Conservation (phyloP, 2,113 vertebrate species). For the Callipepla californica region DNA sequence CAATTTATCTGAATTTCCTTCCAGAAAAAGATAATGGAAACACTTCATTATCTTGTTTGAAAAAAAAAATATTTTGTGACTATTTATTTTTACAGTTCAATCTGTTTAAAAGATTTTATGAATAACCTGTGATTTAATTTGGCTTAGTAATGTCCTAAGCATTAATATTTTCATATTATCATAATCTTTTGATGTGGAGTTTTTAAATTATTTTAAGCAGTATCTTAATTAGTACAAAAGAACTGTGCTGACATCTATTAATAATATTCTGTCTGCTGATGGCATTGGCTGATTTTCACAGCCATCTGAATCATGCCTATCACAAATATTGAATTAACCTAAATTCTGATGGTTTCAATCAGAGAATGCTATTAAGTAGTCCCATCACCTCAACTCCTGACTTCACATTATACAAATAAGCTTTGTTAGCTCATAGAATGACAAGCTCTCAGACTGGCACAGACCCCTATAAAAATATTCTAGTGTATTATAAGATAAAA, state of each 20-base stretch:
- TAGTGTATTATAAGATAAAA: background rate
- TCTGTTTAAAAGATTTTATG: background rate
- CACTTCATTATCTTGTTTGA: background rate
- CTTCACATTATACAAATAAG: background rate
- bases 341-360: background rate
- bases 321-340: background rate
- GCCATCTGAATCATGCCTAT: background rate
- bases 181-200: background rate
- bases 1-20: background rate
- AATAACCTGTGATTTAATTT: background rate
- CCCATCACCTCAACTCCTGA: background rate
- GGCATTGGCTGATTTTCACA: background rate
- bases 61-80: background rate
- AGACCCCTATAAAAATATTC: background rate
- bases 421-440: background rate
- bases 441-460: background rate
- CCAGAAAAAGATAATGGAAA: background rate
- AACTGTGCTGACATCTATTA: background rate
- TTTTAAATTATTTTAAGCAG: background rate
- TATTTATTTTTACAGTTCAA: background rate
- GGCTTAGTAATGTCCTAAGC: background rate
- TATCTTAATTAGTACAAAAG: no score
- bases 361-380: background rate
- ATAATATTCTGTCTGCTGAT: background rate
- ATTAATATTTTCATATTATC: background rate